Base-by-base conservation (phyloP, 2,888 invertebrate genomes). In the Drosophila birchii region DNA sequence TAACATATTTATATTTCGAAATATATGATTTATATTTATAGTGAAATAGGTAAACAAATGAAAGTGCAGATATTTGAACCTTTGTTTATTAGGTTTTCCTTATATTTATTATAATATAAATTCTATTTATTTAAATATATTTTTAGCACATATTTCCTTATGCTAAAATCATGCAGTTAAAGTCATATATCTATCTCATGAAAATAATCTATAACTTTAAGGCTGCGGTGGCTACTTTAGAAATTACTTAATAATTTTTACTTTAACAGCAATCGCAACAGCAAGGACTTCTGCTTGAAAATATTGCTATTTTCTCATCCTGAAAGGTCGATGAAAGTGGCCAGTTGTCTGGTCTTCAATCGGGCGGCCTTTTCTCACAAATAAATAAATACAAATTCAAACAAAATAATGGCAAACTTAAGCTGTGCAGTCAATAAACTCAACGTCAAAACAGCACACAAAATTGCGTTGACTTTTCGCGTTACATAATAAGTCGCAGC, bases 401-500 rank as follows among this genome's bases (percentile, higher is more conserved):
- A 45, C 23, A 51, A 18, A 51, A 57, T 34, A 47, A 18, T 47
- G 47, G 68, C 58, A 68, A 38, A 47, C 45, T 45, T 47, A 32
- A 45, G 45, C 57, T 54, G 45, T 67, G 56, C 67, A 80, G 76
- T 81, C 75, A 85, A 80, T 78, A 78, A 77, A 78, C 78, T 75
- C 55, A 4, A 0, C 45, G 26, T 26, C 26, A 51, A 53, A 29
- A 11, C 34, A 66, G 67, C 44, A 64, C 67, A 41, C 53, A 49
- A 58, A 64, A 77, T 69, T 70, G 72, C 72, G 79, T 75, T 64
- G 69, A 67, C 70, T 80, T 70, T 78, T 78, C 67, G 76, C 62
- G 76, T 86, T 86, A 86, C 79, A 86, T 86, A 86, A 86, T 74
- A 68, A 76, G 63, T 57, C 38, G 47, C 47, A 76, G 63, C 60